A percentile compares a stretch with the other conserved stretches of the same genome.
Conservation (phyloP, 1,140 invertebrate genomes). For the Drosophila dunni region DNA sequence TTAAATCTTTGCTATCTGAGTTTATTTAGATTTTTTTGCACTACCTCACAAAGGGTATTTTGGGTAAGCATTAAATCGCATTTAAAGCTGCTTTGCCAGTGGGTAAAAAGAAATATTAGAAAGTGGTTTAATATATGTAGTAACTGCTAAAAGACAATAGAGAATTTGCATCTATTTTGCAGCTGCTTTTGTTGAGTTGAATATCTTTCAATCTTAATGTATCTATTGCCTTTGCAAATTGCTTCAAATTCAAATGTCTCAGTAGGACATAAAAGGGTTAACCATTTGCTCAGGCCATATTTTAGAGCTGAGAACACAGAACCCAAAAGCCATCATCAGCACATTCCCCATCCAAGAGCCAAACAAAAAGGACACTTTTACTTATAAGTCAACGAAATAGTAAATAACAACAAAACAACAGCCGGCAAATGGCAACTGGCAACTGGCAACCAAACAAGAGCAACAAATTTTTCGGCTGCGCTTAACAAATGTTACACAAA, state of each 20-base stretch:
- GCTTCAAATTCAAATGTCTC: conserved; percentile 23
- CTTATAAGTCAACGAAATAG: conserved; percentile 65
- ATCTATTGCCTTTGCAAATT: conserved; percentile 14
- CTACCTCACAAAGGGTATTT: conserved; percentile 1
- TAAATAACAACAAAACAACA: conserved; percentile 72
- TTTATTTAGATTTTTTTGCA: conserved; percentile 58
- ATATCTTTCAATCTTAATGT: conserved; percentile 21
- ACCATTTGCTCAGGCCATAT: conserved; percentile 13
- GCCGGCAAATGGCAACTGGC: conserved; percentile 31
- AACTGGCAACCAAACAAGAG: conserved; percentile 58
- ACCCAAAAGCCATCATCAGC: conserved; percentile 6
- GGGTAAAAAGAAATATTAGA: not conserved
- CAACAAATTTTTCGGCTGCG: conserved; percentile 74
- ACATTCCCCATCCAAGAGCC: conserved; percentile 10
- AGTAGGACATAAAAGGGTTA: conserved; percentile 43
- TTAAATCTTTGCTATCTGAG: conserved; percentile 62
- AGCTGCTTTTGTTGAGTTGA: not conserved
- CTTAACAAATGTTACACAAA: conserved; percentile 76
- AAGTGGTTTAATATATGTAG: not conserved
- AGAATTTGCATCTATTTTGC: not conserved
- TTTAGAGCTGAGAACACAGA: conserved; percentile 9
- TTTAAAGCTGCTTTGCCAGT: conserved; percentile 18
- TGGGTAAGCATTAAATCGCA: conserved; percentile 53
- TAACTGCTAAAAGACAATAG: not conserved
- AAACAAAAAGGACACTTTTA: conserved; percentile 56